A percentile compares a stretch with the other conserved stretches of the same genome.
Conservation (phyloP, 2,888 invertebrate genomes). For the Luperina nickerlii region DNA sequence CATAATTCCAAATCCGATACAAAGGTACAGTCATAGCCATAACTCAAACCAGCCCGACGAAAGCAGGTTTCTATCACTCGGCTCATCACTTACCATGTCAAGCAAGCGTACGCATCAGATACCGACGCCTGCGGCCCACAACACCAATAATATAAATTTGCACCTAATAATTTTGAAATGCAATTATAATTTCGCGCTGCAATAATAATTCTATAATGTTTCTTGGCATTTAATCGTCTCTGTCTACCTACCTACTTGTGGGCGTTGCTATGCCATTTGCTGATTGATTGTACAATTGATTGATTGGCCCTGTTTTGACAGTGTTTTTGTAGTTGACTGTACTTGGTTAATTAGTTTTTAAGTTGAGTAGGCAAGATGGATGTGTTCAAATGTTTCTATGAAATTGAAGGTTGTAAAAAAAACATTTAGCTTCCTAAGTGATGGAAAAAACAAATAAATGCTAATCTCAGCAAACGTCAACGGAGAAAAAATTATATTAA, state of each 20-base stretch:
- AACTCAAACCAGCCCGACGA: constrained; percentile 73
- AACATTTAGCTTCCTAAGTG: constrained; percentile 22
- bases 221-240: constrained; percentile 58
- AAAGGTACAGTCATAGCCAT: constrained; percentile 73
- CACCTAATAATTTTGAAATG: constrained; percentile 87
- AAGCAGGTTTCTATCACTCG: constrained; percentile 79
- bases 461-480: constrained; percentile 12
- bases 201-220: constrained; percentile 65
- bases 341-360: constrained; percentile 64
- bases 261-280: constrained; percentile 65
- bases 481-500: too few species aligned
- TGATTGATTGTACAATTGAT: constrained; percentile 70
- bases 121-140: constrained; percentile 72
- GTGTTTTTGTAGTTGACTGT: constrained; percentile 62
- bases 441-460: constrained; percentile 13
- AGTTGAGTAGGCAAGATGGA: constrained; percentile 66
- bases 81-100: constrained; percentile 83
- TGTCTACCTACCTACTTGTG: constrained; percentile 51
- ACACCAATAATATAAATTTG: constrained; percentile 81
- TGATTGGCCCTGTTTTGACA: constrained; percentile 65
- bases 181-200: constrained; percentile 82
- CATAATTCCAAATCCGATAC: constrained; percentile 56
- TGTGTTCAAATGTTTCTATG: constrained; percentile 47
- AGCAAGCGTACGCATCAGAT: constrained; percentile 80
- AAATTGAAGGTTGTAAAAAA: constrained; percentile 39